Conservation (phyloP, 2,113 vertebrate species). For the Chaetorhynchus papuensis region DNA sequence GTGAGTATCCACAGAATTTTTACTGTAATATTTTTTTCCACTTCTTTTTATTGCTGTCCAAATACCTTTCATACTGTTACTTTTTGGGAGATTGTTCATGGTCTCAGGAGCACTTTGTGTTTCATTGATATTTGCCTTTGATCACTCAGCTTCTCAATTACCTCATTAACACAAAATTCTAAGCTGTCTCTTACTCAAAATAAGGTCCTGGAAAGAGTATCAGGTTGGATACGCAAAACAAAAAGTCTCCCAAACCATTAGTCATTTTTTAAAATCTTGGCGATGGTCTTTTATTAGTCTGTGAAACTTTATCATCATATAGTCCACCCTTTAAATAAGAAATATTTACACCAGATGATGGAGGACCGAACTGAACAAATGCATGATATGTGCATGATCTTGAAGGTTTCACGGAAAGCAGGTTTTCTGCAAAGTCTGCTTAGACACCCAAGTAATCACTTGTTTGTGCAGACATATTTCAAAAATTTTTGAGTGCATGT, state of each 20-base stretch:
- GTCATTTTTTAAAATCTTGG: not conserved
- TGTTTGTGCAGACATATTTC: not conserved
- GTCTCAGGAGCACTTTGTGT: not conserved
- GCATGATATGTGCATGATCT: not conserved
- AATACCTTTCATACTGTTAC: not conserved
- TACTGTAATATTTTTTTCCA: not conserved
- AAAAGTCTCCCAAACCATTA: not conserved
- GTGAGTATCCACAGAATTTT: not conserved
- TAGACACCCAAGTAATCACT: not conserved
- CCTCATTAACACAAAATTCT: not conserved
- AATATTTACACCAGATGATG: not conserved
- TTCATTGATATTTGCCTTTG: not conserved
- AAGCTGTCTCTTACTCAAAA: not conserved
- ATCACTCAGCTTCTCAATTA: not conserved
- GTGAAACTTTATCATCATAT: slow-evolving; percentile 27
- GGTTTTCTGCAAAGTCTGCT: not conserved
- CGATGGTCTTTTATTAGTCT: not conserved
- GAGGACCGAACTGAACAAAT: not conserved
- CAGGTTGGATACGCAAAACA: not conserved
- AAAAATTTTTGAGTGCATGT: accelerated
- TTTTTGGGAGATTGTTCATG: not conserved
- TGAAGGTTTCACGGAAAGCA: not conserved
- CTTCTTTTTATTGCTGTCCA: not conserved
- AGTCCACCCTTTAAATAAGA: not conserved
- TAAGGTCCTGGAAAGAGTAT: not conserved